Evolutionary conservation across 2,113 vertebrate species (phyloP).

Genomic region (Dasyprocta punctata): DNA sequence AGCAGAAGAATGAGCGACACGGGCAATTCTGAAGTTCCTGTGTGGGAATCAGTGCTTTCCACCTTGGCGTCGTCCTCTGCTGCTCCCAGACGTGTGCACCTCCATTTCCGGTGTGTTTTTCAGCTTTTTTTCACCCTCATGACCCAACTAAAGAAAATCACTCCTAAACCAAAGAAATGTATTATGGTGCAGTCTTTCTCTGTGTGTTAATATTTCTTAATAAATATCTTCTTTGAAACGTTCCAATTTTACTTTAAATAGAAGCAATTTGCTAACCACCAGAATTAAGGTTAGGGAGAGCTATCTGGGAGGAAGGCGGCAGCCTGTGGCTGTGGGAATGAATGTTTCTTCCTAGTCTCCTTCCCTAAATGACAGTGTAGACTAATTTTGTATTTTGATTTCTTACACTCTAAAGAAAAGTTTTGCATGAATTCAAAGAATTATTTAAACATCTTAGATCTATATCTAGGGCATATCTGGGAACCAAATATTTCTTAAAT

Average conservation of each 20-base stretch:
- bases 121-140: background rate
- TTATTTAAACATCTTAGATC: background rate
- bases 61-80: too few species aligned
- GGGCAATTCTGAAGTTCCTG: background rate
- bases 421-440: background rate
- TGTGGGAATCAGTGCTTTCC: too few species aligned
- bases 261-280: background rate
- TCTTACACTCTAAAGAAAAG: background rate
- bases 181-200: background rate
- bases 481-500: background rate
- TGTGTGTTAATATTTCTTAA: background rate
- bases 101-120: background rate
- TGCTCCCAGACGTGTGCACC: fast-evolving
- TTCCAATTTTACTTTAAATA: background rate
- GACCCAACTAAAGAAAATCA: background rate
- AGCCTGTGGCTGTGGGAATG: background rate
- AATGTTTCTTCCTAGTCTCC: background rate
- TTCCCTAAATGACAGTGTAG: background rate
- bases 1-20: background rate
- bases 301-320: fast-evolving
- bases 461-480: background rate
- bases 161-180: background rate
- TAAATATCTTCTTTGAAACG: background rate
- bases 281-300: background rate
- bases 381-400: background rate